A percentile compares a stretch with the other conserved stretches of the same genome.
phyloP scores from a whole-genome alignment of 2,113 vertebrate species.

The Heterotis niloticus region DNA sequence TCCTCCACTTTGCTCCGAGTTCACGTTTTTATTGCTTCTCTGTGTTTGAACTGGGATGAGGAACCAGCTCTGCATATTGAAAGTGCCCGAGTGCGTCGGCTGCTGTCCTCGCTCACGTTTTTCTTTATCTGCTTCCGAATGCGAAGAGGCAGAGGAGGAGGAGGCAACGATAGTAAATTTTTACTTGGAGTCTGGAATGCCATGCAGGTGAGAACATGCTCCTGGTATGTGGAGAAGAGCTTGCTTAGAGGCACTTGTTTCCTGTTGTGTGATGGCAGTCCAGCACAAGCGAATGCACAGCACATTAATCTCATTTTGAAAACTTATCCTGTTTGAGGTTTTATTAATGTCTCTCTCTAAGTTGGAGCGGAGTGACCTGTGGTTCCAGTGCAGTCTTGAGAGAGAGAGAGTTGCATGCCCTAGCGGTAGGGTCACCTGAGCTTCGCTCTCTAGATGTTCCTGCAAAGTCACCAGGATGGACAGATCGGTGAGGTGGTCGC shows the following conservation, averaged over 20 bases:
- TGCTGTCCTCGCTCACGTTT: neutral
- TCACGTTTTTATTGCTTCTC: neutral
- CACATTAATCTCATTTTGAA: constrained; percentile 12
- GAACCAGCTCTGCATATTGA: neutral
- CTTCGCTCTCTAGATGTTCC: no score
- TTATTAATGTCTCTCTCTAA: neutral
- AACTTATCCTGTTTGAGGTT: neutral
- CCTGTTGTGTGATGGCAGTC: constrained; percentile 12
- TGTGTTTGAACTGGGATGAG: neutral
- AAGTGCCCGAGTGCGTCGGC: neutral
- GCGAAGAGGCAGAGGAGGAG: constrained; percentile 33
- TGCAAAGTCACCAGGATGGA: no score
- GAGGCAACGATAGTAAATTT: constrained; percentile 53
- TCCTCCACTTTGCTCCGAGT: neutral
- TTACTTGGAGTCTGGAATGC: constrained; percentile 63
- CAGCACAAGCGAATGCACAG: neutral
- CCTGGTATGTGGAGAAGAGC: constrained; percentile 66
- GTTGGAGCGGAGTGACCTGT: neutral
- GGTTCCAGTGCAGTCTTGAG: neutral
- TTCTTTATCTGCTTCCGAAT: constrained; percentile 38
- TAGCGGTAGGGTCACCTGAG: neutral
- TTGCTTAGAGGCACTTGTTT: constrained; percentile 44
- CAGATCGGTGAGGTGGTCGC: no score
- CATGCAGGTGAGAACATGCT: constrained; percentile 63
- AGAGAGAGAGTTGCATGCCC: neutral